Percentiles rank a stretch among this genome's conserved stretches.
These are phyloP conservation scores for Plecotus auritus DNA, from an alignment of 2,113 vertebrate species.

Conservation along the genomic window DNA sequence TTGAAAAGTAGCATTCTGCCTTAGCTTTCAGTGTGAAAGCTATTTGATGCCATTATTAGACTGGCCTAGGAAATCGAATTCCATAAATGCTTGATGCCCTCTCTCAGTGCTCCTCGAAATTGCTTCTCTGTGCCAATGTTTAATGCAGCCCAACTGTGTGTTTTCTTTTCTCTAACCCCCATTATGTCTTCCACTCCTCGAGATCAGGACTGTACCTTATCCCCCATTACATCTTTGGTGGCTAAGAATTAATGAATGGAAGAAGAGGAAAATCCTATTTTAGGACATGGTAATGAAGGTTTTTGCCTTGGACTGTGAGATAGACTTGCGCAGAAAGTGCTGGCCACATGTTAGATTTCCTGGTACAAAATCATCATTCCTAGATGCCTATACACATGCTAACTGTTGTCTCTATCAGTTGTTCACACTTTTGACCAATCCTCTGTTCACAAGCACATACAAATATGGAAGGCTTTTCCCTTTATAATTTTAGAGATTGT, in stretches of 20 bases:
- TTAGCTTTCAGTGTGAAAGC: background rate
- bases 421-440: background rate
- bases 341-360: background rate
- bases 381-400: background rate
- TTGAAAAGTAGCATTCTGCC: background rate
- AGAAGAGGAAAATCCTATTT: background rate
- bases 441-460: background rate
- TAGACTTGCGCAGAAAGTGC: background rate
- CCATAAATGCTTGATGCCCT: background rate
- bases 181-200: fast-evolving
- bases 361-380: background rate
- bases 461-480: background rate
- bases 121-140: background rate
- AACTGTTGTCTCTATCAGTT: background rate
- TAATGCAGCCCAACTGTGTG: fast-evolving
- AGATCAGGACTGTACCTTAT: background rate
- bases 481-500: background rate
- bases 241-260: background rate
- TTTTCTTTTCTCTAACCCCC: background rate
- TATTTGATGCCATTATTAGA: background rate
- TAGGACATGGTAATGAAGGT: background rate
- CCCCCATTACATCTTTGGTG: background rate
- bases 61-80: background rate
- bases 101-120: background rate
- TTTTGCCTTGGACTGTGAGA: background rate